A percentile compares a stretch with the other conserved stretches of the same genome.
Conservation (phyloP, 30 jellyfish, hydroid and myxozoan species). For the Hydractinia symbiolongicarpus region DNA sequence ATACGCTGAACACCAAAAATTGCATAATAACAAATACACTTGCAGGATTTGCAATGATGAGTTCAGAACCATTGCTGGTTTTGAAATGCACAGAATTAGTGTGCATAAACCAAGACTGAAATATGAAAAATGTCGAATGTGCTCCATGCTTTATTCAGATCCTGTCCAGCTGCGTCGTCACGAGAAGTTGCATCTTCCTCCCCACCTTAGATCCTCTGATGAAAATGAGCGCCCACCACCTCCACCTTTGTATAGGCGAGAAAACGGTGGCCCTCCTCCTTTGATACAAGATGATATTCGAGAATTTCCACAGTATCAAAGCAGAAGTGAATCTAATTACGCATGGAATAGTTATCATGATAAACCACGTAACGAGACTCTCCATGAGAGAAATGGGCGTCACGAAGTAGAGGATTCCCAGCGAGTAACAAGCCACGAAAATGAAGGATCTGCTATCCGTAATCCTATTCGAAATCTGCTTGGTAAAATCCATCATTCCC, state of each 20-base stretch:
- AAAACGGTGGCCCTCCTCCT: not conserved
- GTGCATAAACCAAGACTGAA: constrained; percentile 11
- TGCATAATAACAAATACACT: not conserved
- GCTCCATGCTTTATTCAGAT: constrained; percentile 34
- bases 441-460: constrained; percentile 2
- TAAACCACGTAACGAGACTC: not conserved
- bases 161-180: constrained; percentile 18
- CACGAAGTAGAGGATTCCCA: not conserved
- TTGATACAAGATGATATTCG: not conserved
- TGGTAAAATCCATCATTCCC: constrained; percentile 7
- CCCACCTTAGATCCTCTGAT: not conserved
- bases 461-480: constrained; percentile 25
- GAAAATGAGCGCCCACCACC: constrained; percentile 16
- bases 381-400: not conserved
- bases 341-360: not conserved
- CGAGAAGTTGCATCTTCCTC: constrained; percentile 28
- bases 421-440: not conserved
- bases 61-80: not conserved
- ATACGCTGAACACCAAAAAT: not conserved
- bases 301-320: not conserved
- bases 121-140: constrained; percentile 26
- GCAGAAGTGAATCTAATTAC: not conserved
- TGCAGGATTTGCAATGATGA: not conserved
- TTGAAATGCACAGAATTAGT: not conserved
- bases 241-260: constrained; percentile 13